Evolutionary conservation across 2,113 vertebrate genomes (phyloP), one percentile per base, ranked within the genome.

Genomic region (Neolamprologus tretocephalus): DNA sequence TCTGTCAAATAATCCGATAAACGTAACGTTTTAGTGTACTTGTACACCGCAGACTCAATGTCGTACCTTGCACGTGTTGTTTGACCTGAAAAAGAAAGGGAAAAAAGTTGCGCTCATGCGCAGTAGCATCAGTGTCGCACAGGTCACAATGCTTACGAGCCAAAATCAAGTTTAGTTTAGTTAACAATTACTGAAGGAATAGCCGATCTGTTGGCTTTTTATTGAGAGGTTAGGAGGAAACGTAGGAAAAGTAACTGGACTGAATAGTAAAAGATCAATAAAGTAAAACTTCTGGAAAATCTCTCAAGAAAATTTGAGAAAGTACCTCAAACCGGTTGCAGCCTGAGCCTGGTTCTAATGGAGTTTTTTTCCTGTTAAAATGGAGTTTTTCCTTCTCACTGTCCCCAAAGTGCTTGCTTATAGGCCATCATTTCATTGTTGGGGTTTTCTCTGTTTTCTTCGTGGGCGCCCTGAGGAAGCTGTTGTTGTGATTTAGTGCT

Each of bases 21-120:
- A 40, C 16, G 16, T 51, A 2, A 31, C 0, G 5, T 31, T 75
- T 51, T 53, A 11, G 19, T 47, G 9, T 13, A 6, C 4, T 33
- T 87, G 80, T 10, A 80, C 31, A 21, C 35, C 17, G 5, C 13
- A 49, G 3, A 28, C 49, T 53, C 7, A 2, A 3, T 6, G 2
- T 19, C 47, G n/a, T 83, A 93, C 94, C 92, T 84, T 31, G 58
- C 92, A 87, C 86, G 81, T 86, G 89, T 4, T 4, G 6, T 8
- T 17, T 8, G 11, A 1, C 3, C 2, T 4, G 1, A 2, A 8
- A 2, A 28, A 66, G 3, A 6, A 2, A 26, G 33, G 16, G 1
- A 0, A 2, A 63, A 54, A 49, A 35, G 5, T 19, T 12, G 0
- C 5, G 73, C 89, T 10, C 92, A 85, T 91, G 94, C 93, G 94